Evolutionary conservation across 2,888 invertebrate genomes (phyloP).

Genomic region (Allophyes oxyacanthae): DNA sequence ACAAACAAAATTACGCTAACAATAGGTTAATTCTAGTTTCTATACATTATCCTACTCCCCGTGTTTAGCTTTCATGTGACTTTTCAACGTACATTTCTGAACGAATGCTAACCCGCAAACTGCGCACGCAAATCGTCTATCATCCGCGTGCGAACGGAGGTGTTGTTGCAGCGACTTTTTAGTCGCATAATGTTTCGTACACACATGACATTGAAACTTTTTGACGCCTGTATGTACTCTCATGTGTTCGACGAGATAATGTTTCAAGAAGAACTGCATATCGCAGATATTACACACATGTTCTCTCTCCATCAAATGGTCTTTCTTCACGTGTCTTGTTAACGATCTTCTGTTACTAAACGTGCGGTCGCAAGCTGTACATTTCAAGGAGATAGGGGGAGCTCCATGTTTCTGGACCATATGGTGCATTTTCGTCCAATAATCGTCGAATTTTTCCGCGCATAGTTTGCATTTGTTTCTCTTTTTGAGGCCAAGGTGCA

Average conservation of each 20-base stretch:
- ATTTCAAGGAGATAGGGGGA: slow-evolving; percentile 62
- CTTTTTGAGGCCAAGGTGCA: slow-evolving; percentile 62
- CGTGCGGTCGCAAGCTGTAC: slow-evolving; percentile 69
- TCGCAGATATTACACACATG: slow-evolving; percentile 68
- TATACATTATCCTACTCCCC: slow-evolving; percentile 11
- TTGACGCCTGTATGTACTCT: slow-evolving; percentile 70
- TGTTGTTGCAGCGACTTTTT: slow-evolving; percentile 75
- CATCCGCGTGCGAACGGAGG: slow-evolving; percentile 61
- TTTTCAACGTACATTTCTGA: slow-evolving; percentile 70
- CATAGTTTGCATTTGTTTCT: slow-evolving; percentile 69
- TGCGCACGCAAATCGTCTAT: slow-evolving; percentile 50
- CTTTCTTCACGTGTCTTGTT: slow-evolving; percentile 68
- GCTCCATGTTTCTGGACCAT: slow-evolving; percentile 64
- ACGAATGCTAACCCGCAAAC: slow-evolving; percentile 57
- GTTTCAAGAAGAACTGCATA: slow-evolving; percentile 69
- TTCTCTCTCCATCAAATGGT: slow-evolving; percentile 71
- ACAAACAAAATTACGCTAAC: not conserved
- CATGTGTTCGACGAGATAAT: slow-evolving; percentile 69
- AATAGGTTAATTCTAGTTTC: not conserved
- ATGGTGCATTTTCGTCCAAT: slow-evolving; percentile 67
- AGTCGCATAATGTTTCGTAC: slow-evolving; percentile 67
- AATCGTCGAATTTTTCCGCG: slow-evolving; percentile 67
- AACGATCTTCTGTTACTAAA: slow-evolving; percentile 67
- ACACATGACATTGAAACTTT: slow-evolving; percentile 70
- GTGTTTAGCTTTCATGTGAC: slow-evolving; percentile 71